These are phyloP conservation scores for Pungitius pungitius DNA, from an alignment of 2,113 vertebrate species.

Conservation along the genomic window DNA sequence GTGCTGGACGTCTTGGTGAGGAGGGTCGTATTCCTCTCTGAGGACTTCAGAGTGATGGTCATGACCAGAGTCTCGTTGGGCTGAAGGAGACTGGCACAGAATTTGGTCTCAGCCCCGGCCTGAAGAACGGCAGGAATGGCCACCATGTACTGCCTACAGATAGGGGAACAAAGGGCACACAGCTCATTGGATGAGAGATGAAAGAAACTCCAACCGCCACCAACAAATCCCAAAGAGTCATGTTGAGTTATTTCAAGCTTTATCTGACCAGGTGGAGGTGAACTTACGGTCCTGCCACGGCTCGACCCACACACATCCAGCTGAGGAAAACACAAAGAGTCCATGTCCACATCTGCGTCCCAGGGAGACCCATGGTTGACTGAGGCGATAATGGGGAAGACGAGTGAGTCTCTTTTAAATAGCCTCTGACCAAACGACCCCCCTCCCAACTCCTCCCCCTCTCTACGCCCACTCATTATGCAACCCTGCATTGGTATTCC, in stretches of 20 bases:
- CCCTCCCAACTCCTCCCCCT: neutral
- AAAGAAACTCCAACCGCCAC: neutral
- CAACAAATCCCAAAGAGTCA: too few species aligned
- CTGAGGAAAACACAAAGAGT: constrained; percentile 52
- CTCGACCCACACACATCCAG: constrained; percentile 29
- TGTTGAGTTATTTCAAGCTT: neutral
- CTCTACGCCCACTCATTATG: neutral
- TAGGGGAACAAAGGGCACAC: constrained; percentile 13
- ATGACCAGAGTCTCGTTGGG: constrained; percentile 67
- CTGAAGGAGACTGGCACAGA: constrained; percentile 71
- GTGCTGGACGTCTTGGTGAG: constrained; percentile 16
- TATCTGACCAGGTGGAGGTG: neutral
- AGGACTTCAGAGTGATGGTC: constrained; percentile 58
- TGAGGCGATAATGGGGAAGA: constrained; percentile 26
- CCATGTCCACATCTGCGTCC: constrained; percentile 47
- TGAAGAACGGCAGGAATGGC: constrained; percentile 73
- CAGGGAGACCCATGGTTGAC: constrained; percentile 60
- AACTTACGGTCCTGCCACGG: constrained; percentile 65
- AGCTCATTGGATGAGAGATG: neutral
- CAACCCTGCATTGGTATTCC: neutral
- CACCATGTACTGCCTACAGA: constrained; percentile 66
- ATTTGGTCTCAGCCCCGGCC: constrained; percentile 60
- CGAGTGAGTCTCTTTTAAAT: constrained; percentile 38
- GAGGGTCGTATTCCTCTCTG: constrained; percentile 12
- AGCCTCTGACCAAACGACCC: constrained; percentile 11